phyloP scores from a whole-genome alignment of 2,113 vertebrate genomes.

The Trachemys scripta region DNA sequence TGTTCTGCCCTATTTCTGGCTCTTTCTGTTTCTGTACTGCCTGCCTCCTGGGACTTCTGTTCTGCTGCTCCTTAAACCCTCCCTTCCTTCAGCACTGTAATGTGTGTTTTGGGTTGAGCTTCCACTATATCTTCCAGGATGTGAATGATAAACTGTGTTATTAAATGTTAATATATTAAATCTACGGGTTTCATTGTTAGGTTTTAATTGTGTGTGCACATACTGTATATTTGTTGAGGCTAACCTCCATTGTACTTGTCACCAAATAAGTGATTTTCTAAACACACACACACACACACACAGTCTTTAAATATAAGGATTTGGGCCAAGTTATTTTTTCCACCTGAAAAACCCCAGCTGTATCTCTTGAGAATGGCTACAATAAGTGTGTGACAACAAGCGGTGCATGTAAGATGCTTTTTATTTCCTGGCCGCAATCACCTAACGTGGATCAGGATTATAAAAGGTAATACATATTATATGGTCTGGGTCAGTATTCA shows the following conservation, averaged over 20 bases:
- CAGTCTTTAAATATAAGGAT: background rate
- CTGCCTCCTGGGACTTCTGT: slow-evolving; percentile 22
- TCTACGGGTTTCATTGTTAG: background rate
- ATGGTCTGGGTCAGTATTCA: background rate
- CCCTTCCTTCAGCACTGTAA: background rate
- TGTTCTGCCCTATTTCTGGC: background rate
- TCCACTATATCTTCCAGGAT: background rate
- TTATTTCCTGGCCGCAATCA: background rate
- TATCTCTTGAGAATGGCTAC: background rate
- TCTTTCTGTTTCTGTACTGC: background rate
- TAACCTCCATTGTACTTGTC: background rate
- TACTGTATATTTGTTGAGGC: background rate
- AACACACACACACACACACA: background rate
- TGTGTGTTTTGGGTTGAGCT: background rate
- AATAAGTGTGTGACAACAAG: background rate
- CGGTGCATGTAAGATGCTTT: background rate
- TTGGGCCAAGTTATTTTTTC: background rate
- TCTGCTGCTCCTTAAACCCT: background rate
- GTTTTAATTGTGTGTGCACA: background rate
- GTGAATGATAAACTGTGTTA: background rate
- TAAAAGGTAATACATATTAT: background rate
- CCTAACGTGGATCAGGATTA: background rate
- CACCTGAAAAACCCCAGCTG: background rate
- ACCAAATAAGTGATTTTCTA: background rate
- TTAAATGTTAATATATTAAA: background rate